Base-by-base conservation (phyloP, 2,888 invertebrate species). In the Baccha elongata region DNA sequence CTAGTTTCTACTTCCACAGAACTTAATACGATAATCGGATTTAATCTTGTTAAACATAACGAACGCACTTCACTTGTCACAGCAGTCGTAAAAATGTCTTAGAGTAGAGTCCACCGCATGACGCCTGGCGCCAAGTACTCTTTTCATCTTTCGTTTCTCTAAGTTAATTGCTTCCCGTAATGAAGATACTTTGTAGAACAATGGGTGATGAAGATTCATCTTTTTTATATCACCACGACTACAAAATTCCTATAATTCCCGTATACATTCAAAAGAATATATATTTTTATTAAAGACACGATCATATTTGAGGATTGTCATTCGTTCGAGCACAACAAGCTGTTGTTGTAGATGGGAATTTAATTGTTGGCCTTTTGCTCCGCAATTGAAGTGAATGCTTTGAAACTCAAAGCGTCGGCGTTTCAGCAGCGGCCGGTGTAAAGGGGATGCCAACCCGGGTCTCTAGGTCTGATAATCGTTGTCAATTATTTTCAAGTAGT, bases 71-170 rank as follows among this genome's bases (percentile, higher is more conserved):
- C 53, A 26, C 60, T 81, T 76, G 76, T 71, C 76, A 76, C 23
- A 65, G 69, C 58, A 73, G 44, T 37, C 32, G 62, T 71, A 11
- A 17, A 21, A 46, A 68, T 71, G 65, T 50, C 64, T 65, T 46
- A 67, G 60, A 76, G 48, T 46, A 67, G 60, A 76, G 48, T 44
- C 62, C 29, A 62, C 32, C 58, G 79, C 58, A 68, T 84, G 79
- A 67, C 73, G 84, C 73, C 84, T 62, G 84, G 84, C 84, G 84
- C 84, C 78, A 84, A 79, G 73, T 74, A 69, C 72, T n/a, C n/a
- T 68, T 83, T 62, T 64, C 73, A 67, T 78, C 67, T 68, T 44
- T 64, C 44, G 68, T 73, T n/a, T 68, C 68, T 72, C 72, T 68
- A 72, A 73, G 78, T 83, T 78, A 78, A 68, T 83, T 83, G 67